Evolutionary conservation across 2,113 vertebrate species (phyloP).

Genomic region (Philantomba maxwellii): DNA sequence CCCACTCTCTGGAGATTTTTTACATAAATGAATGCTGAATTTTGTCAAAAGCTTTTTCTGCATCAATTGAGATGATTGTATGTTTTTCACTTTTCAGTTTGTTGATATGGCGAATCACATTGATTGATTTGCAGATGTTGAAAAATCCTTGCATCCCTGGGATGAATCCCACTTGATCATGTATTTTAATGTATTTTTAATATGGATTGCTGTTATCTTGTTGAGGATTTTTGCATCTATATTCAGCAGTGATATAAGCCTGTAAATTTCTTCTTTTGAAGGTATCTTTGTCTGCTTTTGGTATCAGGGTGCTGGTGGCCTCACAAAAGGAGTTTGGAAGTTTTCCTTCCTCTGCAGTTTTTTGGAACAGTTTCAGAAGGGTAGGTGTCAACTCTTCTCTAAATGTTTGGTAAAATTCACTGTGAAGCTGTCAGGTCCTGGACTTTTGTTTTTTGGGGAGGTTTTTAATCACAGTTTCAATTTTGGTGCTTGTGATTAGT

Average conservation of each 20-base stretch:
- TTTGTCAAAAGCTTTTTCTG: background rate
- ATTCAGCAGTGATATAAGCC: background rate
- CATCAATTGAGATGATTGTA: background rate
- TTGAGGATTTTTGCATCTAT: background rate
- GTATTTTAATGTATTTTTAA: background rate
- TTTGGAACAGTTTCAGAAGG: background rate
- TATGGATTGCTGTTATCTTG: background rate
- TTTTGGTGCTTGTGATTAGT: background rate
- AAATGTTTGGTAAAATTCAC: background rate
- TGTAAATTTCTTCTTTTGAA: background rate
- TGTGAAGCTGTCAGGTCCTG: background rate
- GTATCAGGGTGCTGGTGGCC: background rate
- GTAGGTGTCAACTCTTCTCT: background rate
- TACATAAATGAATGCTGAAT: background rate
- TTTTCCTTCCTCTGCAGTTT: background rate
- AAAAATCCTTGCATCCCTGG: background rate
- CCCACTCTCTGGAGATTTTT: background rate
- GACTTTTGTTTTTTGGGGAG: background rate
- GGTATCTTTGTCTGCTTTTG: background rate
- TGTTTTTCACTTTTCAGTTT: background rate
- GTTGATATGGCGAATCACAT: background rate
- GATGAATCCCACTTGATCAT: background rate
- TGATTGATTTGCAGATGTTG: background rate
- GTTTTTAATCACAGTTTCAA: background rate
- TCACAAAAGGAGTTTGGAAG: background rate